Base-by-base conservation (phyloP, 2,113 vertebrate genomes). In the Dipodomys spectabilis region DNA sequence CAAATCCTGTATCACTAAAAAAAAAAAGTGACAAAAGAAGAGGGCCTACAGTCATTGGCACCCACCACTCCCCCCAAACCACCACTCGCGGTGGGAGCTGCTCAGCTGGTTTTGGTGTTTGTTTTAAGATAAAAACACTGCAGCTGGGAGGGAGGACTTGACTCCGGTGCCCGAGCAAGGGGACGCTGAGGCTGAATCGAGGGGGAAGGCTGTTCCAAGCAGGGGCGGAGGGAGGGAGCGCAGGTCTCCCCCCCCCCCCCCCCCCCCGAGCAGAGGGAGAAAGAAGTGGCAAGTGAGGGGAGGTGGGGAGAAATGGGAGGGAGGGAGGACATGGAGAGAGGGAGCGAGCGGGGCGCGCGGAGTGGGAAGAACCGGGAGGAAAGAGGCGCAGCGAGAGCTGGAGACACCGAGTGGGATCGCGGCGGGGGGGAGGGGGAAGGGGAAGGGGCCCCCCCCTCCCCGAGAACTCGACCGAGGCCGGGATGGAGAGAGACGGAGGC, bases 321-420 rank as follows among this genome's bases (percentile, higher is more conserved):
- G 86, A 92, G 75, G 94, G 90, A 74, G 92, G 69, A 65, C 74
- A 94, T 72, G 88, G 91, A 77, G 92, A 92, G 88, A 83, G 78
- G 60, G n/a, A 60, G 82, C 39, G 20, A 72, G 77, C 82, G 67
- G 28, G 69, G 94, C 53, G 53, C 53, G 53, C 53, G 53, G 12
- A 57, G 53, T 57, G 84, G 82, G 62, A 65, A 78, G 86, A 45
- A 57, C 45, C 32, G 69, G 64, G 78, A 93, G 30, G 45, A 64
- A 20, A 80, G 74, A 68, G 73, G 69, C 13, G n/a, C 90, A 9
- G 60, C 3, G 68, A 80, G 80, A 67, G 71, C 82, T 5, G 82
- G 57, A 77, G 72, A 35, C 85, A 0, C 7, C 0, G n/a, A 18
- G 75, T 81, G 92, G 44, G 77, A 22, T 74, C 19, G 10, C 3